Evolutionary conservation across 1,140 invertebrate species (phyloP).

Genomic region (Pseudoatta argentina): DNA sequence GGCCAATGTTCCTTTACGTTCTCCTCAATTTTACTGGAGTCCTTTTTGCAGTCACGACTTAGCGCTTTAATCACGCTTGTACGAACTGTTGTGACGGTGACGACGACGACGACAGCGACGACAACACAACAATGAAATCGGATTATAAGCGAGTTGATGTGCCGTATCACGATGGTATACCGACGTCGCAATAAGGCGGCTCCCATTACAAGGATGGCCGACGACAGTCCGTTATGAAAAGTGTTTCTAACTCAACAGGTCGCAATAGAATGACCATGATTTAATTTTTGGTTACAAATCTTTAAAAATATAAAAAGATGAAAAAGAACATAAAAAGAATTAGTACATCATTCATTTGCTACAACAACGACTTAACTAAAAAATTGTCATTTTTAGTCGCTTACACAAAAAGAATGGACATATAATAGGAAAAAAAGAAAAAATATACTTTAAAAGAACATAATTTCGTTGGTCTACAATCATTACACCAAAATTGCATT

Average conservation of each 20-base stretch:
- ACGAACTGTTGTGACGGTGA: slow-evolving; percentile 11
- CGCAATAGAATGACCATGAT: no score
- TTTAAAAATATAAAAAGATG: background rate
- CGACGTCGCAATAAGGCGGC: slow-evolving; percentile 33
- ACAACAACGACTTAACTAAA: no score
- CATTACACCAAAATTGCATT: no score
- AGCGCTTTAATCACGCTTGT: slow-evolving; percentile 56
- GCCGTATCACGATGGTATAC: slow-evolving; percentile 67
- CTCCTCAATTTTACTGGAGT: slow-evolving; percentile 31
- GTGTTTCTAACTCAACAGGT: slow-evolving; percentile 54
- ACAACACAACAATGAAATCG: slow-evolving; percentile 72
- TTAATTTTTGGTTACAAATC: background rate
- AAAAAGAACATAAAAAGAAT: background rate
- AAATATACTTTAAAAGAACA: no score
- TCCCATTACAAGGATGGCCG: slow-evolving; percentile 14
- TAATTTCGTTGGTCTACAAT: no score
- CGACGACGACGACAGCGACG: slow-evolving; percentile 46
- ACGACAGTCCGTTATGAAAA: slow-evolving; percentile 3
- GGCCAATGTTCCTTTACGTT: slow-evolving; percentile 16
- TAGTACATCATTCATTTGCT: no score
- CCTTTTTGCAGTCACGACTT: background rate
- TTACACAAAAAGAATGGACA: no score
- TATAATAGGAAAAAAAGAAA: no score
- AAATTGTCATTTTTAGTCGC: no score
- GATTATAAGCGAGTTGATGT: slow-evolving; percentile 72